These are phyloP conservation scores for Ammodytes dubius DNA, from an alignment of 2,113 vertebrate genomes.

Conservation along the genomic window DNA sequence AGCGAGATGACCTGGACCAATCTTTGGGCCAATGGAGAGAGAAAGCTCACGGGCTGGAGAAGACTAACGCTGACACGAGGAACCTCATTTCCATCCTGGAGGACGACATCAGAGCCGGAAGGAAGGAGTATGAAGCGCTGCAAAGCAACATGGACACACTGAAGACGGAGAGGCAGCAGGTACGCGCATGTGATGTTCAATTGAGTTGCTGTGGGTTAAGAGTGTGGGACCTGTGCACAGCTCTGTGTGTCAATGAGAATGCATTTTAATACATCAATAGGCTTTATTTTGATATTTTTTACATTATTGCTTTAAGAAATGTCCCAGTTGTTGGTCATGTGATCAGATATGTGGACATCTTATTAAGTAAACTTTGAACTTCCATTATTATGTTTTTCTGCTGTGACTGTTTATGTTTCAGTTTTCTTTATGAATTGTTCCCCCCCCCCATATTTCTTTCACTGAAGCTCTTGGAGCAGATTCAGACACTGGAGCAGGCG, in stretches of 20 bases:
- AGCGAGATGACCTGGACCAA: slow-evolving; percentile 82
- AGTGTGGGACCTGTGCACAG: neutral
- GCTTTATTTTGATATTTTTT: neutral
- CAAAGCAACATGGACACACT: slow-evolving; percentile 75
- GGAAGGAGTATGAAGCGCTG: slow-evolving; percentile 76
- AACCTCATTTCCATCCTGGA: slow-evolving; percentile 83
- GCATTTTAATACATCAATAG: no score
- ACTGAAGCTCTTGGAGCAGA: slow-evolving; percentile 74
- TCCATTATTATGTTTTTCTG: no score
- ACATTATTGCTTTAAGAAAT: neutral
- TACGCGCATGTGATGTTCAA: neutral
- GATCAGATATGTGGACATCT: neutral
- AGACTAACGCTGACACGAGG: slow-evolving; percentile 74
- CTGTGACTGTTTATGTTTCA: neutral
- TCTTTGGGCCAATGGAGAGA: slow-evolving; percentile 81
- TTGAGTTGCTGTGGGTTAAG: neutral
- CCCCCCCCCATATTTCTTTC: neutral
- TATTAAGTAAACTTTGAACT: no score
- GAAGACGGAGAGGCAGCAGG: slow-evolving; percentile 79
- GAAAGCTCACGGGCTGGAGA: slow-evolving; percentile 82
- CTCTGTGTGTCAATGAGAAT: neutral
- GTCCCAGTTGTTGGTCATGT: neutral
- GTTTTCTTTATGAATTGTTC: neutral
- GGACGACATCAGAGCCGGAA: slow-evolving; percentile 82
- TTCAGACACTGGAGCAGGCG: slow-evolving; percentile 79